phyloP scores from a whole-genome alignment of 2,888 invertebrate species.

The Eumacrocentrus americanus region DNA sequence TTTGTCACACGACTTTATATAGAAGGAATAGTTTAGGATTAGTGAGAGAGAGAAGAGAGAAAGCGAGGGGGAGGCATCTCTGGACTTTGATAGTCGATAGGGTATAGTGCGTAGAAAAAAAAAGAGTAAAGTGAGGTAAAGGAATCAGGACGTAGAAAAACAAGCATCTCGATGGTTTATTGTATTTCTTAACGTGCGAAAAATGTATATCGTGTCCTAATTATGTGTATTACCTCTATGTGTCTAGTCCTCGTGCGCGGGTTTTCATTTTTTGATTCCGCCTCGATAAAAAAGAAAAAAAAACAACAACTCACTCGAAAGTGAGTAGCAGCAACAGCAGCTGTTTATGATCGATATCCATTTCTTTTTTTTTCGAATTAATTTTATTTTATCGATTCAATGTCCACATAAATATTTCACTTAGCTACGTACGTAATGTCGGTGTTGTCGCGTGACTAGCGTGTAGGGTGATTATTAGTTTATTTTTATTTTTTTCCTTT shows the following conservation, averaged over 20 bases:
- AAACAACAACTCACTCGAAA: not conserved
- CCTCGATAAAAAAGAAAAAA: slow-evolving; percentile 16
- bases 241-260: slow-evolving; percentile 57
- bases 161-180: slow-evolving; percentile 21
- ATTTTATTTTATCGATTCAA: slow-evolving; percentile 24
- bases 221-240: slow-evolving; percentile 57
- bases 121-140: not conserved
- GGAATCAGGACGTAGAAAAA: not conserved
- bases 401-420: slow-evolving; percentile 16
- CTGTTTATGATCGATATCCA: slow-evolving; percentile 9
- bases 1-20: slow-evolving; percentile 14
- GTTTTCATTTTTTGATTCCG: slow-evolving; percentile 18
- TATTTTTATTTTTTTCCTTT: slow-evolving; percentile 33
- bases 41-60: slow-evolving; percentile 11
- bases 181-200: slow-evolving; percentile 25
- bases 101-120: slow-evolving; percentile 6
- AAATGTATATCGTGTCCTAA: slow-evolving; percentile 47
- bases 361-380: slow-evolving; percentile 10
- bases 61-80: too few relatives aligned
- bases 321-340: not conserved
- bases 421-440: slow-evolving; percentile 20
- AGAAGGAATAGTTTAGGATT: slow-evolving; percentile 17
- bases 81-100: slow-evolving; percentile 4
- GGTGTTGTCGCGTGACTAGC: slow-evolving; percentile 30
- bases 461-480: slow-evolving; percentile 26